Base-by-base conservation (phyloP, 2,797 vertebrate species). In the Argya squamiceps region DNA sequence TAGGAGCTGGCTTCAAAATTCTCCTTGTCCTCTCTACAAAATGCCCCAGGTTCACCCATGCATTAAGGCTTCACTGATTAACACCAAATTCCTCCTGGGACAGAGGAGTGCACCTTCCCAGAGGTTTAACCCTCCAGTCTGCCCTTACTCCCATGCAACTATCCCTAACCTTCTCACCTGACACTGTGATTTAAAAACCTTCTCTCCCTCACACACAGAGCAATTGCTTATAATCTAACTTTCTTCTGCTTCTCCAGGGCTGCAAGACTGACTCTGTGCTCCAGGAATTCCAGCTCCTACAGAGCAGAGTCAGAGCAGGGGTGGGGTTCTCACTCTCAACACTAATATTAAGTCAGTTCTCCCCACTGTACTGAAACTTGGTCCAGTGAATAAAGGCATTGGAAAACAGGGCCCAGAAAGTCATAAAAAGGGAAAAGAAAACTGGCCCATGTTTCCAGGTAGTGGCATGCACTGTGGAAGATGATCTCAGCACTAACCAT, bases 401-500 rank as follows among this genome's bases (percentile, higher is more conserved):
- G 82, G 81, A 92, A 91, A 76, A 82, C 1, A 52, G n/a, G 68
- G 52, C 74, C 84, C 64, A 93, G 74, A 21, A 43, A 83, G 59
- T 39, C 50, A 17, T 39, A 30, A 87, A 70, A 43, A 70, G 17
- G 47, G 77, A 74, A 96, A 67, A 91, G 56, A 95, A 97, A 97
- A 74, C 56, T 85, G 69, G 78, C 16, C 82, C 44, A 5, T 67
- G 73, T 79, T 96, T 93, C 93, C 70, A 96, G 85, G 91, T 93
- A 77, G 65, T 76, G 56, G 82, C 24, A 5, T 62, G 50, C 85
- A 77, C 60, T 41, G 69, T 84, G 81, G 96, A 95, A 91, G 89
- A 95, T 94, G 88, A 97, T 97, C 93, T 96, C 96, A 97, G 96
- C 86, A 88, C 83, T 79, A 68, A 90, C 60, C 5, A 3, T 80